These are phyloP conservation scores for Caloenas nicobarica DNA, from an alignment of 2,113 vertebrate species.

Conservation along the genomic window DNA sequence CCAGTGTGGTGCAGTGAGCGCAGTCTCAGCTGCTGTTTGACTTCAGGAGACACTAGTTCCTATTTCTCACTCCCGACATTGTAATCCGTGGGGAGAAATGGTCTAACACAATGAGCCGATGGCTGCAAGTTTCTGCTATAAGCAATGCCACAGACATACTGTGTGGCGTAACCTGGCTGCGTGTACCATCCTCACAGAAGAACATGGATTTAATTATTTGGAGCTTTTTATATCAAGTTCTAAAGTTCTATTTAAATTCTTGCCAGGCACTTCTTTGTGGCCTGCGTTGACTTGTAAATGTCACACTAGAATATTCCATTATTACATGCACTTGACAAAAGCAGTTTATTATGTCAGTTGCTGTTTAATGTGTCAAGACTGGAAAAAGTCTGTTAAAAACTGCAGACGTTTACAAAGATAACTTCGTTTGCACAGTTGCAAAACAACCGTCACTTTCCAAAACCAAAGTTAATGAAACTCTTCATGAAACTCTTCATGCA, in stretches of 20 bases:
- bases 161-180: not conserved
- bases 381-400: not conserved
- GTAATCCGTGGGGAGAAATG: not conserved
- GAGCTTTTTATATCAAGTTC: not conserved
- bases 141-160: not conserved
- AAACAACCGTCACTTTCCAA: not conserved
- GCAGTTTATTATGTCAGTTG: not conserved
- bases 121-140: not conserved
- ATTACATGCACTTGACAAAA: not conserved
- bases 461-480: not conserved
- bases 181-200: not conserved
- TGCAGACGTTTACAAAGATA: not conserved
- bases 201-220: not conserved
- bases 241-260: not conserved
- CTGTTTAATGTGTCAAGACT: not conserved
- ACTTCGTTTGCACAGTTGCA: not conserved
- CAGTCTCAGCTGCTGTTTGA: not conserved
- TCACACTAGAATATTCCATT: not conserved
- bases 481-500: not conserved
- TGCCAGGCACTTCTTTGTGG: not conserved
- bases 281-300: not conserved
- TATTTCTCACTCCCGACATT: accelerated
- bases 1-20: not conserved
- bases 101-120: not conserved
- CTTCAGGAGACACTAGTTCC: not conserved